These are phyloP conservation scores for Mesorhabditis belari DNA, from an alignment of 2,888 invertebrate species.

Conservation along the genomic window DNA sequence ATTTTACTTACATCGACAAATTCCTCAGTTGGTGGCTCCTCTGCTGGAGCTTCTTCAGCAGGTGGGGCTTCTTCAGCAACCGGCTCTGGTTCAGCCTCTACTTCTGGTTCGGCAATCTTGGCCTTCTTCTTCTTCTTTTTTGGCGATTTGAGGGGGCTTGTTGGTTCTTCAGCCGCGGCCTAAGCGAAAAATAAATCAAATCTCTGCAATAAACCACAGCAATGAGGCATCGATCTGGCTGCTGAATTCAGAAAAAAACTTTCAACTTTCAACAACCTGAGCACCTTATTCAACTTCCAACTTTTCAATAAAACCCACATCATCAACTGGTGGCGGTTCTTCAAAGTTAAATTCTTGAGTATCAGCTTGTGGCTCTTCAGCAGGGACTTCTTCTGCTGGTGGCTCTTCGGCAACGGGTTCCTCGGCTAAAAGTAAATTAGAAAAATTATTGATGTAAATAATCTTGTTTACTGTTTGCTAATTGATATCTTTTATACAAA, in stretches of 20 bases:
- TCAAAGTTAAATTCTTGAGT: background rate
- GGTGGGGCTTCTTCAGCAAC: conserved; percentile 3
- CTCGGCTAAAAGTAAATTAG: no score
- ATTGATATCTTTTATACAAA: no score
- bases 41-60: conserved; percentile 3
- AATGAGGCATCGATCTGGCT: no score
- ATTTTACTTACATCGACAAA: background rate
- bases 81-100: conserved; percentile 16
- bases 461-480: no score
- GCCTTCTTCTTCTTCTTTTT: conserved; percentile 1
- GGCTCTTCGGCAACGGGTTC: background rate
- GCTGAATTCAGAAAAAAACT: no score
- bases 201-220: no score
- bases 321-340: background rate
- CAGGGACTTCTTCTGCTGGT: background rate
- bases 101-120: conserved; percentile 7
- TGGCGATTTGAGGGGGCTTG: background rate
- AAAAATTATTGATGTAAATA: no score
- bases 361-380: background rate
- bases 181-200: background rate
- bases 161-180: background rate
- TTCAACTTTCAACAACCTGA: no score
- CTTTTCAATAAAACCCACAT: no score
- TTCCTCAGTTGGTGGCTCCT: background rate
- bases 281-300: no score